Evolutionary conservation across 2,888 invertebrate species (phyloP).

Genomic region (Synergus umbraculus): DNA sequence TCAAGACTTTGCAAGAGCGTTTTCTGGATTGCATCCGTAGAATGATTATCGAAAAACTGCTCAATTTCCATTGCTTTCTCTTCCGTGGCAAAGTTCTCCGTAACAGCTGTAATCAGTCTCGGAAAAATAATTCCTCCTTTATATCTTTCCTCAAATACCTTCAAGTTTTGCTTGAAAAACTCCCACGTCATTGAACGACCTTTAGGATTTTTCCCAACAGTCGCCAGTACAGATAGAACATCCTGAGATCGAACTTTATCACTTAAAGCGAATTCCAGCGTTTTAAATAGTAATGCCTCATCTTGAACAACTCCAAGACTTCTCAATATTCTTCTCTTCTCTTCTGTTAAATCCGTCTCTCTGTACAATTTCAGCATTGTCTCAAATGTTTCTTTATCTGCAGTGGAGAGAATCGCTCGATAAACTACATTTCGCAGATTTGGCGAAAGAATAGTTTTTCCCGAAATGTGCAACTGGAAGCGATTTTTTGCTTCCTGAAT

Average conservation of each 20-base stretch:
- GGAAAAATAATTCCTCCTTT: slow-evolving; percentile 91
- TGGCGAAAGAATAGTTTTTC: slow-evolving; percentile 83
- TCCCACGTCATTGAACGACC: slow-evolving; percentile 94
- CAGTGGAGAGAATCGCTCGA: slow-evolving; percentile 86
- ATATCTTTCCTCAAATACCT: slow-evolving; percentile 87
- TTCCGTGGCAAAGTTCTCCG: slow-evolving; percentile 92
- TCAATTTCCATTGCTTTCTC: slow-evolving; percentile 89
- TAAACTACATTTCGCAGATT: slow-evolving; percentile 93
- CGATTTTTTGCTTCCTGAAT: slow-evolving; percentile 87
- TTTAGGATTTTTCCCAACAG: slow-evolving; percentile 87
- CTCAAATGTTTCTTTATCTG: slow-evolving; percentile 84
- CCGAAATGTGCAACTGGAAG: slow-evolving; percentile 83
- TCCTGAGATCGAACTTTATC: slow-evolving; percentile 95
- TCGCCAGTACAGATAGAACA: slow-evolving; percentile 92
- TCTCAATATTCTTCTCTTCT: slow-evolving; percentile 92
- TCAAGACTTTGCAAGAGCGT: slow-evolving; percentile 94
- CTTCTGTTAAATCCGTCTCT: slow-evolving; percentile 92
- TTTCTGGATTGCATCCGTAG: slow-evolving; percentile 90
- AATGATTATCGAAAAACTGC: slow-evolving; percentile 87
- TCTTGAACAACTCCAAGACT: slow-evolving; percentile 90
- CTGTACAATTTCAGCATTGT: slow-evolving; percentile 89
- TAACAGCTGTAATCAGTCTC: slow-evolving; percentile 90
- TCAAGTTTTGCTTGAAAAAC: slow-evolving; percentile 92
- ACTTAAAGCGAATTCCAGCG: slow-evolving; percentile 90
- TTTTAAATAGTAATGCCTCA: slow-evolving; percentile 84